Evolutionary conservation across 2,113 vertebrate genomes (phyloP).

Genomic region (Rhinopomastus cyanomelas): DNA sequence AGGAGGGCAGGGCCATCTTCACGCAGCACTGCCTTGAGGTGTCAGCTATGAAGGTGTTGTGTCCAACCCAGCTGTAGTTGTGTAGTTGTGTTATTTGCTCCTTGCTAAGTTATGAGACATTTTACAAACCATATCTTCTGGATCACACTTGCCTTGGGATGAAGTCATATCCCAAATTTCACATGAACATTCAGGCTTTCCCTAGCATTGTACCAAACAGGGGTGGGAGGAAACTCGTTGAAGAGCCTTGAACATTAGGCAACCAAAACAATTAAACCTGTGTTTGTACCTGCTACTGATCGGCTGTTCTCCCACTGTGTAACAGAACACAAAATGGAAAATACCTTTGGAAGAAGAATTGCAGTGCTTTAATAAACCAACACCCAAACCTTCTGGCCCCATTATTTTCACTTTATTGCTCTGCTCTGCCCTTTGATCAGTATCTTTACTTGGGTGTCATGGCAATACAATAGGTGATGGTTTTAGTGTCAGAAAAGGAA

Average conservation of each 20-base stretch:
- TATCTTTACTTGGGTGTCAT: conserved; percentile 55
- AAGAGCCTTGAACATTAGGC: not conserved
- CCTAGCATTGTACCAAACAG: not conserved
- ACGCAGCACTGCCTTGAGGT: not conserved
- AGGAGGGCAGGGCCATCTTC: not conserved
- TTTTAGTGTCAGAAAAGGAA: conserved; percentile 55
- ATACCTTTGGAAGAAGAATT: conserved; percentile 44
- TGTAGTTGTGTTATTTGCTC: not conserved
- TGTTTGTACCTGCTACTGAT: not conserved
- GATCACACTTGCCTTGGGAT: not conserved
- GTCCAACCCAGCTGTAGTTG: not conserved
- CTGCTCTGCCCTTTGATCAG: conserved; percentile 59
- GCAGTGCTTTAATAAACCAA: conserved; percentile 31
- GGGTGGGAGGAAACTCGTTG: not conserved
- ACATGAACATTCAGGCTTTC: not conserved
- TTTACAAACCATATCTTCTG: not conserved
- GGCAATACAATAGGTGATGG: conserved; percentile 59
- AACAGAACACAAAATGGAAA: conserved; percentile 49
- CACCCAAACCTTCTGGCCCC: conserved; percentile 24
- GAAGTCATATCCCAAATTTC: not conserved
- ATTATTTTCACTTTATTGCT: conserved; percentile 38
- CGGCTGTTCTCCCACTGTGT: conserved; percentile 4
- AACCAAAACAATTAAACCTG: not conserved
- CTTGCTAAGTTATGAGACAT: not conserved
- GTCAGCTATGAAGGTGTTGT: accelerated